Conservation (phyloP, 2,797 vertebrate genomes). For the Taenioides sp. region DNA sequence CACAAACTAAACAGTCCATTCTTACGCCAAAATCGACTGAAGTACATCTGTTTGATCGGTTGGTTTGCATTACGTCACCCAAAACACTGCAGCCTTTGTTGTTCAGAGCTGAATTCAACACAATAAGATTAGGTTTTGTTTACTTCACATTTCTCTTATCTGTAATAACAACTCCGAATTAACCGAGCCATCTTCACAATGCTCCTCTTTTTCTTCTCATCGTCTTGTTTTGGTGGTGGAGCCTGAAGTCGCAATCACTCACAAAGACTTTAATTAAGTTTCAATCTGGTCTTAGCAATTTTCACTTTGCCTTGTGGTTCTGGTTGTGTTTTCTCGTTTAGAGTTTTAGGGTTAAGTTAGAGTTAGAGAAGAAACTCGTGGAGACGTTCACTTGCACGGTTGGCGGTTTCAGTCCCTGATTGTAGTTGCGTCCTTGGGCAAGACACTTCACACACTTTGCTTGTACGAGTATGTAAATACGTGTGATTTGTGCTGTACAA, state of each 20-base stretch:
- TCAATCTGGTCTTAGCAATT: neutral
- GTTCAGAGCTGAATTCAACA: constrained; percentile 30
- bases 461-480: neutral
- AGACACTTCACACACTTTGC: neutral
- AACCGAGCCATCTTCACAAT: constrained; percentile 19
- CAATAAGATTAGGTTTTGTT: constrained; percentile 52
- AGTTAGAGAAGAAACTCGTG: neutral
- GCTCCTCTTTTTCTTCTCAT: neutral
- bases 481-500: neutral
- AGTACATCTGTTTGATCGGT: too few species aligned
- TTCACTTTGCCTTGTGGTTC: constrained; percentile 8
- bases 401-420: neutral
- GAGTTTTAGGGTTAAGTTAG: neutral
- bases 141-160: constrained; percentile 35
- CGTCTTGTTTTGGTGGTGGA: neutral
- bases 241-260: neutral
- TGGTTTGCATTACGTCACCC: too few species aligned
- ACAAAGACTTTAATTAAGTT: constrained; percentile 6
- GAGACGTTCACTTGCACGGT: neutral
- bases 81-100: constrained; percentile 7
- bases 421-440: neutral
- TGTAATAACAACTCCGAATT: constrained; percentile 33
- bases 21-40: too few species aligned
- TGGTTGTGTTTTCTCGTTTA: neutral
- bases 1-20: too few species aligned